A percentile compares a stretch with the other conserved stretches of the same genome.
Evolutionary conservation across 1,140 invertebrate species (phyloP).

Genomic region (Zelostemma sp.): DNA sequence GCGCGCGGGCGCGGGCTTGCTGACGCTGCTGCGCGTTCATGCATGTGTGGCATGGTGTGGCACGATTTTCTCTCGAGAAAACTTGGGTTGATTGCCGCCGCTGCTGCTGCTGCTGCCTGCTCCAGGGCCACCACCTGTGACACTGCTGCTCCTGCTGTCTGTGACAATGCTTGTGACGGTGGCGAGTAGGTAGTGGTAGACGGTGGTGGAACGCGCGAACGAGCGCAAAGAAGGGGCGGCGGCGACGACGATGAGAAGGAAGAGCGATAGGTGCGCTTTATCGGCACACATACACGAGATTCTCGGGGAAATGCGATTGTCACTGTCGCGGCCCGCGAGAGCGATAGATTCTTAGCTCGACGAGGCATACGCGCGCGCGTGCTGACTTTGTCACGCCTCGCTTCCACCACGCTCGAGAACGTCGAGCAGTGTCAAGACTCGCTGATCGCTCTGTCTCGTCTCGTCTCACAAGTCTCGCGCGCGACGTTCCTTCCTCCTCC

Average conservation of each 20-base stretch:
- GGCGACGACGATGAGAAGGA: no score
- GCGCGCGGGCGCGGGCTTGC: neutral
- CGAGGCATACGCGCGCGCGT: constrained; percentile 4
- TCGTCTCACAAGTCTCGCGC: no score
- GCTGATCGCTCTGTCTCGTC: no score
- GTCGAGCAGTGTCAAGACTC: no score
- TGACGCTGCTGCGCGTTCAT: neutral
- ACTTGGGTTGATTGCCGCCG: no score
- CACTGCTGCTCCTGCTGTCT: neutral
- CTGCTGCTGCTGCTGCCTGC: constrained; percentile 10
- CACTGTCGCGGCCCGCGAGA: neutral
- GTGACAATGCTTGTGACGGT: no score
- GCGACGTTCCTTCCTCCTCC: constrained; percentile 4
- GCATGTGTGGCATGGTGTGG: neutral
- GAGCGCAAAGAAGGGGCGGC: no score
- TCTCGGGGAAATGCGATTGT: neutral
- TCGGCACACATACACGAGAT: neutral
- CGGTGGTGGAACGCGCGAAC: no score
- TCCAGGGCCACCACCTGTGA: constrained; percentile 8
- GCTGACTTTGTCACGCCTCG: neutral
- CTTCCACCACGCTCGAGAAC: constrained; percentile 5
- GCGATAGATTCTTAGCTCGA: neutral
- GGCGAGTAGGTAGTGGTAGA: no score
- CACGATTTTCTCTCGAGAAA: constrained; percentile 8
- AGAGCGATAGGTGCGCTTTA: no score